Conservation (phyloP, 2,888 invertebrate genomes). For the Vandiemenella viatica region DNA sequence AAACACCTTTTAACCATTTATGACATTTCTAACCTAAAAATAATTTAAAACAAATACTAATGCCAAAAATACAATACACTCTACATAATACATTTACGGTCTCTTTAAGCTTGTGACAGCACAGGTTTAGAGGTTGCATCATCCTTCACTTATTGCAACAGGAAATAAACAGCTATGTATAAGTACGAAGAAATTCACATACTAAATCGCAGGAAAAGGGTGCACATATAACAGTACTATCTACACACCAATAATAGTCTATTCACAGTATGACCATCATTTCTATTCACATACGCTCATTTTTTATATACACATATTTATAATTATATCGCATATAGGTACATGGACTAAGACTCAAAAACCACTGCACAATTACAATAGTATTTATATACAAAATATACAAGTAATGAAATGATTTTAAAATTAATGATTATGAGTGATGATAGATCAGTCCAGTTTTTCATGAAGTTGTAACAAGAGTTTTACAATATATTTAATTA, state of each 20-base stretch:
- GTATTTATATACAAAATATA: conserved; percentile 18
- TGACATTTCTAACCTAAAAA: conserved; percentile 11
- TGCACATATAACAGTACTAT: conserved; percentile 6
- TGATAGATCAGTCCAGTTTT: conserved; percentile 16
- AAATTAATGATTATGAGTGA: conserved; percentile 16
- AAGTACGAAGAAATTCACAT: conserved; percentile 10
- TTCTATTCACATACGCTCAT: no score
- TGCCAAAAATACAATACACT: conserved; percentile 4
- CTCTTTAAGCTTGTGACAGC: neutral
- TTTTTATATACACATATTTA: conserved; percentile 15
- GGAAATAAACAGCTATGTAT: conserved; percentile 6
- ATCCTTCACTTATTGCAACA: neutral
- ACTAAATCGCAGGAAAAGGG: conserved; percentile 9
- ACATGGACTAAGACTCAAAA: conserved; percentile 17
- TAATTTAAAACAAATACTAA: conserved; percentile 9
- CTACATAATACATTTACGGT: neutral
- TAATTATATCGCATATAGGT: conserved; percentile 15
- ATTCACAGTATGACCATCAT: conserved; percentile 6
- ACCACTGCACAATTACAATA: conserved; percentile 16
- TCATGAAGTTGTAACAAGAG: conserved; percentile 16
- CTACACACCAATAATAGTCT: conserved; percentile 8
- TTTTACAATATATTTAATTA: conserved; percentile 14
- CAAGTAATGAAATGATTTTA: conserved; percentile 15
- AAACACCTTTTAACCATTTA: conserved; percentile 13
- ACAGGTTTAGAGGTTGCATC: neutral